Conservation (phyloP, 2,888 invertebrate species). For the Leucania comma region DNA sequence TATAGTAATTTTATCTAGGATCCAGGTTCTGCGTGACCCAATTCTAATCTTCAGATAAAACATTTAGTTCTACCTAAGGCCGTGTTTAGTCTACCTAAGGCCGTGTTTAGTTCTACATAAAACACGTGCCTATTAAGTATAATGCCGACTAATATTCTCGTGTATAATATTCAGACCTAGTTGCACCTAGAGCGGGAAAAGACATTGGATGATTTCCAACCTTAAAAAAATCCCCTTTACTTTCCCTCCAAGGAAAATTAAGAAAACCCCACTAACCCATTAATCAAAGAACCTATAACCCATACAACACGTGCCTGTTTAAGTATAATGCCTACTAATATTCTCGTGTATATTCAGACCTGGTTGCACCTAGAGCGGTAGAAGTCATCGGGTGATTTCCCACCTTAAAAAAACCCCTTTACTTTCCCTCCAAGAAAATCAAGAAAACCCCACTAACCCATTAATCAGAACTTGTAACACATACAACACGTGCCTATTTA, state of each 20-base stretch:
- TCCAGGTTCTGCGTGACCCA: too few relatives aligned
- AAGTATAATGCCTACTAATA: constrained; percentile 64
- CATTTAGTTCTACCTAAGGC: too few relatives aligned
- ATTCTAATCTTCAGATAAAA: too few relatives aligned
- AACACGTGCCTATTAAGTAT: too few relatives aligned
- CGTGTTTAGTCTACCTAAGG: too few relatives aligned
- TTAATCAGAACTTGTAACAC: constrained; percentile 30
- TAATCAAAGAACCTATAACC: constrained; percentile 31
- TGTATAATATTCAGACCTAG: too few relatives aligned
- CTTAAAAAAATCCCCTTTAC: neutral
- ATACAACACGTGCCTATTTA: constrained; percentile 52
- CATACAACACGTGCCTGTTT: constrained; percentile 50
- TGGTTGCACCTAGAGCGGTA: constrained; percentile 29
- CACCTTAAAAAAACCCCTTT: neutral
- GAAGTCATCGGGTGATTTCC: too few relatives aligned
- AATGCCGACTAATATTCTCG: too few relatives aligned
- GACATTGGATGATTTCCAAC: too few relatives aligned
- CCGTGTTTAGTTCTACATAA: too few relatives aligned
- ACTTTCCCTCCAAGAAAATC: constrained; percentile 10
- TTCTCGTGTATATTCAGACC: constrained; percentile 62
- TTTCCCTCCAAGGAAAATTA: constrained; percentile 16
- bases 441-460: constrained; percentile 17
- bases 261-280: constrained; percentile 21
- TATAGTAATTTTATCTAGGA: too few relatives aligned
- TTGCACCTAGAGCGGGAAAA: too few relatives aligned